Conservation (phyloP, 2,797 vertebrate species). For the Sebastolobus altivelis region DNA sequence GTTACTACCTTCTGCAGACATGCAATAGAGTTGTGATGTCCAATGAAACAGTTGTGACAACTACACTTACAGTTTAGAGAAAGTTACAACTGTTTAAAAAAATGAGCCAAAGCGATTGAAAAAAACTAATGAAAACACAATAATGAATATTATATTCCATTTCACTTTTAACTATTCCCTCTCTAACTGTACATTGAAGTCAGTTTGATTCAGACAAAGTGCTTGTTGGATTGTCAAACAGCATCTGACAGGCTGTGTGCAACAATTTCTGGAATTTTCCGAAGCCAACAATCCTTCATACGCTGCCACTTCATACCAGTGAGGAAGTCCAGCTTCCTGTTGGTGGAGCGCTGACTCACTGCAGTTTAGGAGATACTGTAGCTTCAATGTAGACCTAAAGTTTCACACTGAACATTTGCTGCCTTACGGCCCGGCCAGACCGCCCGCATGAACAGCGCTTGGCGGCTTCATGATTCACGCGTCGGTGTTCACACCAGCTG, state of each 20-base stretch:
- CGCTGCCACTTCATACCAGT: neutral
- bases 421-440: neutral
- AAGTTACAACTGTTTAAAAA: too few species aligned
- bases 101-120: too few species aligned
- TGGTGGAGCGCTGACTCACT: neutral
- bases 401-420: neutral
- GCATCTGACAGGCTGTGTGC: neutral
- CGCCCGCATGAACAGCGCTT: too few species aligned
- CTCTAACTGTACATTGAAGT: neutral
- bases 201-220: neutral
- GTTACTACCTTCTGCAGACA: too few species aligned
- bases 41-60: too few species aligned
- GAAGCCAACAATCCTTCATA: neutral
- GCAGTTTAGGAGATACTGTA: neutral
- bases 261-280: neutral
- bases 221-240: neutral
- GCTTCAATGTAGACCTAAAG: neutral
- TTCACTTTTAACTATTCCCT: neutral
- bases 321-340: neutral
- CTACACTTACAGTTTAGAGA: too few species aligned
- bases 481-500: too few species aligned
- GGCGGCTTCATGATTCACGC: too few species aligned
- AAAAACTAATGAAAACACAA: too few species aligned
- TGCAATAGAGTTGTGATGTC: too few species aligned
- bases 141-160: neutral